Percentiles rank a stretch among this genome's conserved stretches.
Evolutionary conservation across 2,888 invertebrate species (phyloP).

Genomic region (Lydus trimaculatus): DNA sequence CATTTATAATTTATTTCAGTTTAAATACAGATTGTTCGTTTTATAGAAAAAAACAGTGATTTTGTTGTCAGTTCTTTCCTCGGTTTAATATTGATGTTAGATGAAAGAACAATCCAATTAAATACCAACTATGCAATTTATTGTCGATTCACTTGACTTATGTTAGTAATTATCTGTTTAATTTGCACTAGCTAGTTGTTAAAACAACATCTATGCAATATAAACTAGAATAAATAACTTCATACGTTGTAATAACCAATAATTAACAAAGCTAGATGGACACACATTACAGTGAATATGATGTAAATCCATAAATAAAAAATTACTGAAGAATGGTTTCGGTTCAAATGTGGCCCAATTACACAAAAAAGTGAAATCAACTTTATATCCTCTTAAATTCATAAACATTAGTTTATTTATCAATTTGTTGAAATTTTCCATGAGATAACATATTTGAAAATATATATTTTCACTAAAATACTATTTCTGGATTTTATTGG

Average conservation of each 20-base stretch:
- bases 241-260: background rate
- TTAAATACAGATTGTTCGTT: too few relatives aligned
- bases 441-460: background rate
- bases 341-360: too few relatives aligned
- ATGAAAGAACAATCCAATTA: background rate
- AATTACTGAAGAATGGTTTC: too few relatives aligned
- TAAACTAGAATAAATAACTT: background rate
- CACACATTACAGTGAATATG: background rate
- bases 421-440: background rate
- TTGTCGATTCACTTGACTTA: background rate
- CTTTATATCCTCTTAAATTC: too few relatives aligned
- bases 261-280: background rate
- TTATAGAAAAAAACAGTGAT: too few relatives aligned
- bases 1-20: too few relatives aligned
- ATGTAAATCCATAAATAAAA: background rate
- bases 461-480: background rate
- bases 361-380: too few relatives aligned
- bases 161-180: background rate
- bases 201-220: background rate
- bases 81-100: background rate
- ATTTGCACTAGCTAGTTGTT: background rate
- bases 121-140: background rate
- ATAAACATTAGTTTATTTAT: too few relatives aligned
- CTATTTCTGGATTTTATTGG: background rate
- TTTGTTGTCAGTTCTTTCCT: too few relatives aligned